Conservation (phyloP, 1,140 invertebrate species). For the Euura lappo region DNA sequence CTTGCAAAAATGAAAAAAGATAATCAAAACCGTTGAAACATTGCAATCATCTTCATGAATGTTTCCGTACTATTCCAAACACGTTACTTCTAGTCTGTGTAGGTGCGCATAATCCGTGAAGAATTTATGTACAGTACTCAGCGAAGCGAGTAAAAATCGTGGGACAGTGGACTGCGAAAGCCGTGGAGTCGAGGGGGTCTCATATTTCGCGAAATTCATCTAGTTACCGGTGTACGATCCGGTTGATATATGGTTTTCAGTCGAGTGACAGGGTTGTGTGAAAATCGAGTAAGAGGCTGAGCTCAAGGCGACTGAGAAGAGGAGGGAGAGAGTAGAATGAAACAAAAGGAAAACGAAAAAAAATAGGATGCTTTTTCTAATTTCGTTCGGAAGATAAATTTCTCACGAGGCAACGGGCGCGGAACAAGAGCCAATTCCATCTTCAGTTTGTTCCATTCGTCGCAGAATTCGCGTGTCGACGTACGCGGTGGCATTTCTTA, state of each 20-base stretch:
- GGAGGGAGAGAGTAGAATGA: slow-evolving; percentile 9
- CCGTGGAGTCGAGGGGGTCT: too few species aligned
- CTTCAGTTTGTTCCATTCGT: not conserved
- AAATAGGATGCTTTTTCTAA: slow-evolving; percentile 47
- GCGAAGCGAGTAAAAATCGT: too few species aligned
- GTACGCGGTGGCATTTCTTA: slow-evolving; percentile 1
- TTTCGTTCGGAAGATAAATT: slow-evolving; percentile 55
- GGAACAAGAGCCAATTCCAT: slow-evolving; percentile 4
- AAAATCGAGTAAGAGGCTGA: slow-evolving; percentile 19
- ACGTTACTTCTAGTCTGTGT: too few species aligned
- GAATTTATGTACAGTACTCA: too few species aligned
- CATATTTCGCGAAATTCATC: too few species aligned
- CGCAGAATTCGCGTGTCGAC: slow-evolving; percentile 1
- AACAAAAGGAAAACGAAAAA: slow-evolving; percentile 12
- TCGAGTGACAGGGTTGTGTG: not conserved
- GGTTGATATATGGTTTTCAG: slow-evolving; percentile 29
- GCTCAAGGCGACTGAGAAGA: slow-evolving; percentile 14
- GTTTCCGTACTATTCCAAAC: too few species aligned
- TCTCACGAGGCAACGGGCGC: slow-evolving; percentile 22
- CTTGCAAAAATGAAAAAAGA: too few species aligned
- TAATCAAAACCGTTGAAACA: too few species aligned
- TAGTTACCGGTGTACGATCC: too few species aligned
- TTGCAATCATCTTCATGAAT: too few species aligned
- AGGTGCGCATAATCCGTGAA: too few species aligned
- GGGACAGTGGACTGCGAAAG: too few species aligned